Conservation (phyloP, 2,113 vertebrate species). For the Alligator mississippiensis region DNA sequence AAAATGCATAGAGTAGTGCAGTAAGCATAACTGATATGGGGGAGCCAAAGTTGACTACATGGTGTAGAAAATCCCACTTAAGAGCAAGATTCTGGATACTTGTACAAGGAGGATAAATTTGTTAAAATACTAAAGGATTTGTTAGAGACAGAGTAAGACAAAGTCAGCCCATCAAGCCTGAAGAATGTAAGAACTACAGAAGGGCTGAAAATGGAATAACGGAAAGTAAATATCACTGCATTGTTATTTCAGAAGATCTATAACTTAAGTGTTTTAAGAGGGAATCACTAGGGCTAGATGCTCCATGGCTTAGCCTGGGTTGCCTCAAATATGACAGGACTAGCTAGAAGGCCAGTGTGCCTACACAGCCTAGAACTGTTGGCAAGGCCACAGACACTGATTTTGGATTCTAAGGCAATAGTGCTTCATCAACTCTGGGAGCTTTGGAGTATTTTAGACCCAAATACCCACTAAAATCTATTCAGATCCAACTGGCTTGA, state of each 20-base stretch:
- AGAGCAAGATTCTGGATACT: not conserved
- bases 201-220: not conserved
- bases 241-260: not conserved
- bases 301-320: not conserved
- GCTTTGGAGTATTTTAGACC: not conserved
- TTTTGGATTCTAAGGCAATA: not conserved
- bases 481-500: constrained; percentile 34
- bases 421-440: rapidly evolving
- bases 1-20: not conserved
- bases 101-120: not conserved
- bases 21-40: too few species aligned
- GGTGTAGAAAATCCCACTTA: not conserved
- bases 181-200: not conserved
- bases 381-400: not conserved
- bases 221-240: not conserved
- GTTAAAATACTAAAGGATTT: not conserved
- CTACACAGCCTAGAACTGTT: not conserved
- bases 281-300: not conserved
- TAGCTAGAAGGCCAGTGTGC: not conserved
- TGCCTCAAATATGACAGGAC: not conserved
- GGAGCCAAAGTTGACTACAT: not conserved
- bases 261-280: not conserved
- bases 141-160: not conserved
- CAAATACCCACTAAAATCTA: not conserved
- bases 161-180: not conserved